A percentile compares a stretch with the other conserved stretches of the same genome.
Conservation (phyloP, 2,113 vertebrate genomes). For the Perca fluviatilis region DNA sequence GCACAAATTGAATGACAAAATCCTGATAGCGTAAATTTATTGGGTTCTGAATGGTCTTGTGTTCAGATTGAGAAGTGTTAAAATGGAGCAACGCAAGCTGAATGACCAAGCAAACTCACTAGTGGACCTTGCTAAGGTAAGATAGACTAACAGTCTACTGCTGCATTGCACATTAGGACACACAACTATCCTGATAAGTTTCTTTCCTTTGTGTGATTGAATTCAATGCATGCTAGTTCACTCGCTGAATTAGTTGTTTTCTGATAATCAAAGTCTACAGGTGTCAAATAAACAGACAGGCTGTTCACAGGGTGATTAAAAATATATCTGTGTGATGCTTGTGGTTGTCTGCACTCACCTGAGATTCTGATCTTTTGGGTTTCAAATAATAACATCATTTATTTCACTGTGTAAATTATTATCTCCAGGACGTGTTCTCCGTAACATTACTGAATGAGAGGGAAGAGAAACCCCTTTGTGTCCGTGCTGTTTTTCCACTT, state of each 20-base stretch:
- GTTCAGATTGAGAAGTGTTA: slow-evolving; percentile 99
- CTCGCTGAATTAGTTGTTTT: slow-evolving; percentile 51
- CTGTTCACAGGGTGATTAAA: slow-evolving; percentile 44
- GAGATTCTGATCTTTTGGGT: slow-evolving; percentile 27
- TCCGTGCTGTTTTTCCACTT: slow-evolving; percentile 33
- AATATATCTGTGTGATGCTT: slow-evolving; percentile 51
- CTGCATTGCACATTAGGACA: slow-evolving; percentile 63
- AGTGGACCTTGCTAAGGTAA: slow-evolving; percentile 99
- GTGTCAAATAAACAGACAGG: slow-evolving; percentile 89
- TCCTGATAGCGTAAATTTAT: slow-evolving; percentile 80
- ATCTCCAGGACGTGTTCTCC: slow-evolving; percentile 24
- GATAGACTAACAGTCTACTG: slow-evolving; percentile 75
- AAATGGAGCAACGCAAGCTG: slow-evolving; percentile 99
- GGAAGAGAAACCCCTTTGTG: slow-evolving; percentile 24
- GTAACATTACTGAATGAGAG: slow-evolving; percentile 51
- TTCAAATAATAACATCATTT: slow-evolving; percentile 49
- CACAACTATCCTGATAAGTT: slow-evolving; percentile 45
- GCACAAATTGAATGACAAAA: slow-evolving; percentile 59
- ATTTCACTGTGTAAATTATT: slow-evolving; percentile 45
- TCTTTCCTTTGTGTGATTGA: slow-evolving; percentile 61
- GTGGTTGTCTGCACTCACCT: slow-evolving; percentile 46
- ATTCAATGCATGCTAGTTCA: slow-evolving; percentile 64
- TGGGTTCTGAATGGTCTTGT: slow-evolving; percentile 87
- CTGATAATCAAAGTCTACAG: slow-evolving; percentile 85
- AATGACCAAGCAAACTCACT: slow-evolving; percentile 99